Conservation (phyloP, 2,797 vertebrate genomes). For the Apogon hyalosoma region DNA sequence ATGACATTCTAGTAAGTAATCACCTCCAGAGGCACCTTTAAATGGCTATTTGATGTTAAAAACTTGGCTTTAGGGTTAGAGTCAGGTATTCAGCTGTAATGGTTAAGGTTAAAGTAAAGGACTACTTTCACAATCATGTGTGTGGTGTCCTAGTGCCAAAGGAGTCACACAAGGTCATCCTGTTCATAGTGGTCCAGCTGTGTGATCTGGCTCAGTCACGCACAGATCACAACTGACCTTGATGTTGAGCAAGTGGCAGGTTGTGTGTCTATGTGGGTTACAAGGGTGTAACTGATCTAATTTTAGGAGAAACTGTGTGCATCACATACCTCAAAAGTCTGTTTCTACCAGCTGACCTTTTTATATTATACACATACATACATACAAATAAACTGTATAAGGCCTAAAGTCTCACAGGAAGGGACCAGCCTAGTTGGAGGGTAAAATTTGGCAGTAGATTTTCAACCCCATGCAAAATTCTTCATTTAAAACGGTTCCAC, state of each 20-base stretch:
- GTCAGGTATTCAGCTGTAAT: no score
- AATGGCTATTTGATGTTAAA: no score
- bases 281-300: constrained; percentile 4
- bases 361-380: neutral
- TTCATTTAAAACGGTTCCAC: constrained; percentile 35
- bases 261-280: neutral
- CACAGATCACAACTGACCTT: constrained; percentile 53
- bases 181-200: constrained; percentile 55
- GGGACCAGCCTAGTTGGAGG: constrained; percentile 2
- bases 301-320: neutral
- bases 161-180: constrained; percentile 41
- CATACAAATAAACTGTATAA: neutral
- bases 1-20: no score
- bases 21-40: no score
- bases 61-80: no score
- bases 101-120: neutral
- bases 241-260: constrained; percentile 36
- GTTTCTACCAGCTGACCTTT: neutral
- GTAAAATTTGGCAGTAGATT: neutral
- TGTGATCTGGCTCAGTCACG: constrained; percentile 52
- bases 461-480: constrained; percentile 23
- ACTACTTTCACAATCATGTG: neutral
- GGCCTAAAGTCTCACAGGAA: neutral
- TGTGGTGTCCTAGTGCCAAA: constrained; percentile 1
- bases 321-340: neutral